These are phyloP conservation scores for Steinernema khuongi DNA, from an alignment of 1,140 invertebrate genomes.

Conservation along the genomic window DNA sequence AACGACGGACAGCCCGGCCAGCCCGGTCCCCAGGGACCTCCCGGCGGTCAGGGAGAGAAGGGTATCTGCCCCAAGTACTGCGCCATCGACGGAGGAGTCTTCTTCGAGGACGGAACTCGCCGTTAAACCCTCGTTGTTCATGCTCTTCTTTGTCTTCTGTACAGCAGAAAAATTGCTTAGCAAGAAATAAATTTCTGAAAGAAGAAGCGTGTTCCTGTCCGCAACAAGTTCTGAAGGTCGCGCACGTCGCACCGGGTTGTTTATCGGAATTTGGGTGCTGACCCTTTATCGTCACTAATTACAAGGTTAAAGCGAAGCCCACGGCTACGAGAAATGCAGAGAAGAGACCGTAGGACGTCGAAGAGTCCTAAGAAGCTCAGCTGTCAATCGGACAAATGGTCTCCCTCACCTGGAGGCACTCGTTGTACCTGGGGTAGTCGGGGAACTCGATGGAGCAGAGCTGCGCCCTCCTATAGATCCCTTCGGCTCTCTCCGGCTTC, in stretches of 20 bases:
- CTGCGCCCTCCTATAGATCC: constrained; percentile 35
- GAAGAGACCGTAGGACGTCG: background rate
- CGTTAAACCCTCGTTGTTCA: constrained; percentile 18
- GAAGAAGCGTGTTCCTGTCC: background rate
- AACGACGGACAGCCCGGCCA: constrained; percentile 32
- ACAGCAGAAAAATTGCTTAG: background rate
- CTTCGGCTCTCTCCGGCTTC: constrained; percentile 29
- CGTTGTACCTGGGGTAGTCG: constrained; percentile 34
- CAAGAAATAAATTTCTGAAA: background rate
- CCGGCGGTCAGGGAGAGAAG: constrained; percentile 35
- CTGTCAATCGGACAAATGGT: no score
- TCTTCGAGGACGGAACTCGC: constrained; percentile 53
- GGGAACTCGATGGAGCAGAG: constrained; percentile 42
- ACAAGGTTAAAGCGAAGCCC: background rate
- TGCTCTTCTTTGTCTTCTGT: background rate
- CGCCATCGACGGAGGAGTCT: constrained; percentile 53
- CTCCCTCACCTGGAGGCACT: constrained; percentile 22
- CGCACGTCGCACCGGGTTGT: background rate
- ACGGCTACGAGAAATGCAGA: background rate
- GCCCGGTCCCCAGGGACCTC: constrained; percentile 28
- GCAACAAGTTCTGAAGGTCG: background rate
- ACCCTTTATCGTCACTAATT: background rate
- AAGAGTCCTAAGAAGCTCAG: no score
- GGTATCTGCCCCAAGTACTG: constrained; percentile 56
- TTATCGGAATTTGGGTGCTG: background rate